These are phyloP conservation scores for Seladonia tumulorum DNA, from an alignment of 2,888 invertebrate species.

Conservation along the genomic window DNA sequence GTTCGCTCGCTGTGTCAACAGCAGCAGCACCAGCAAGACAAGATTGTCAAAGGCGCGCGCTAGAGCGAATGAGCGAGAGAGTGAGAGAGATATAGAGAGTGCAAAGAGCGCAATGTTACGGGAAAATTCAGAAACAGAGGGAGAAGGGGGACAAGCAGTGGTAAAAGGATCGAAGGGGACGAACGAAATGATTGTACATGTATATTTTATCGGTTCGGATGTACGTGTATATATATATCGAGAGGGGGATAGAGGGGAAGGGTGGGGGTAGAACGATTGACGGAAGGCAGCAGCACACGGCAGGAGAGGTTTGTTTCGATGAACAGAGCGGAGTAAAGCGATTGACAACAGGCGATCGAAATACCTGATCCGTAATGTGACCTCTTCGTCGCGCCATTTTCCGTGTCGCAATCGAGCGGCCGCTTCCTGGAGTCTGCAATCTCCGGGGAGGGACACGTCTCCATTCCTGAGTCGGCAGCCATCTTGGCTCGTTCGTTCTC, in stretches of 20 bases:
- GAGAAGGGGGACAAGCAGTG: neutral
- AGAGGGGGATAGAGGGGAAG: neutral
- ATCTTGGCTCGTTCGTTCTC: conserved; percentile 86
- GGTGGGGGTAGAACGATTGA: conserved; percentile 11
- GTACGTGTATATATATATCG: conserved; percentile 4
- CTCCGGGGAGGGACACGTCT: conserved; percentile 97
- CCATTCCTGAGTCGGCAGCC: conserved; percentile 97
- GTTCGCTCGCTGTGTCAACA: conserved; percentile 64
- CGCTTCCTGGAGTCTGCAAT: conserved; percentile 95
- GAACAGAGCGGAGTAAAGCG: conserved; percentile 10
- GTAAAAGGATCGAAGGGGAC: conserved; percentile 12
- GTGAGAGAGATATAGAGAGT: conserved; percentile 16
- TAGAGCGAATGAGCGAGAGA: neutral
- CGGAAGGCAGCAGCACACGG: conserved; percentile 9
- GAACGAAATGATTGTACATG: conserved; percentile 16
- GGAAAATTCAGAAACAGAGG: conserved; percentile 1
- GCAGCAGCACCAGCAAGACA: conserved; percentile 62
- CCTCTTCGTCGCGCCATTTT: conserved; percentile 95
- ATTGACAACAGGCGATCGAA: conserved; percentile 50
- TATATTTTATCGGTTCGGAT: conserved; percentile 23
- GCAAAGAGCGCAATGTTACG: conserved; percentile 25
- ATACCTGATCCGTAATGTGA: conserved; percentile 96
- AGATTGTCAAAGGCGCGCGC: conserved; percentile 68
- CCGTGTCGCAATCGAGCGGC: conserved; percentile 94
- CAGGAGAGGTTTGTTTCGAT: conserved; percentile 6